A percentile compares a stretch with the other conserved stretches of the same genome.
Conservation (phyloP, 2,888 invertebrate species). For the Trachelus stipa region DNA sequence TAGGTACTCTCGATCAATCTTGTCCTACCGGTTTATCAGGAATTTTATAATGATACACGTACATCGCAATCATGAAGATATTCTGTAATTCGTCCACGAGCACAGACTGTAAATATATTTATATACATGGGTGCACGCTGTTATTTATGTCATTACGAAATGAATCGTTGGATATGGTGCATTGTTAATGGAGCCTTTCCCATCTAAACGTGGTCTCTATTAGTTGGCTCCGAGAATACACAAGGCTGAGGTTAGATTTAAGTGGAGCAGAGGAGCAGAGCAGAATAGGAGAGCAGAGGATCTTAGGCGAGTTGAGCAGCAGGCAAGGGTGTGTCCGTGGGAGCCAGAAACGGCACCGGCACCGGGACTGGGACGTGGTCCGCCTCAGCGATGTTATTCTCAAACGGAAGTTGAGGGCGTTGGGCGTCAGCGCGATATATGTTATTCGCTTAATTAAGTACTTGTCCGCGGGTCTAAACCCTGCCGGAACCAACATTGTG, state of each 20-base stretch:
- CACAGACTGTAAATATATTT: background rate
- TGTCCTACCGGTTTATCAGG: background rate
- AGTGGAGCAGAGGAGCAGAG: constrained; percentile 2
- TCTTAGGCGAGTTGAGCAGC: constrained; percentile 2
- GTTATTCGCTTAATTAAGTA: constrained; percentile 65
- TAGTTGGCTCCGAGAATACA: constrained; percentile 24
- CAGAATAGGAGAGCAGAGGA: constrained; percentile 12
- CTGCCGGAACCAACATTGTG: constrained; percentile 18
- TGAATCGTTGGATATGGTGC: background rate
- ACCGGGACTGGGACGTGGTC: constrained; percentile 7
- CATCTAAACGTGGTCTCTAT: constrained; percentile 20
- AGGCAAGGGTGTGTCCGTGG: constrained; percentile 19
- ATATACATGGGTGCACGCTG: background rate
- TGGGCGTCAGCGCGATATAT: constrained; percentile 52
- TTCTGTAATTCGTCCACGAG: background rate
- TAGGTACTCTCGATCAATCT: background rate
- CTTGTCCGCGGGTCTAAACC: constrained; percentile 44
- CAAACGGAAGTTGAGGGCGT: constrained; percentile 41
- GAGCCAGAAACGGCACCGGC: constrained; percentile 6
- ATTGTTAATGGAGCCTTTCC: constrained; percentile 14
- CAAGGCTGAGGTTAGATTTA: constrained; percentile 15
- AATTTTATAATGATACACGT: background rate
- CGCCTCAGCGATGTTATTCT: constrained; percentile 21
- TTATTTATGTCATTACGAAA: background rate
- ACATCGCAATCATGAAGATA: background rate